These are phyloP conservation scores for Pollenia amentaria DNA, from an alignment of 2,888 invertebrate genomes.

Conservation along the genomic window DNA sequence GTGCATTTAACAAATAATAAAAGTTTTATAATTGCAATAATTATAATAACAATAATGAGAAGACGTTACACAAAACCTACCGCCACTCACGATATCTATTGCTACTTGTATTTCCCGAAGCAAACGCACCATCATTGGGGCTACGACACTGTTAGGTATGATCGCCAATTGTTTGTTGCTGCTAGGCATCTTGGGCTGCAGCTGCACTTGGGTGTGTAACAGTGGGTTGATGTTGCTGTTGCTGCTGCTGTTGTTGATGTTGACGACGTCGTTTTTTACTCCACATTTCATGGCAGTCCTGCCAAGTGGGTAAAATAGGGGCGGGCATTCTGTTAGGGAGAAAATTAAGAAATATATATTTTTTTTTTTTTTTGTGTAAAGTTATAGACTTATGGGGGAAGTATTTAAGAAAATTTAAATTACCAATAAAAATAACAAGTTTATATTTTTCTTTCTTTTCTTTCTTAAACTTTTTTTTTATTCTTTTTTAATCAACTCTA, in stretches of 20 bases:
- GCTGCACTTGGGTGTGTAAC: constrained; percentile 75
- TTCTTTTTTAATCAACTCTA: too few relatives aligned
- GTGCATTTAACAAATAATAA: constrained; percentile 45
- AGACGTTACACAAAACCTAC: constrained; percentile 56
- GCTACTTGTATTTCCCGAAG: constrained; percentile 45
- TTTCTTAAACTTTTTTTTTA: too few relatives aligned
- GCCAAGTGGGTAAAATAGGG: constrained; percentile 95
- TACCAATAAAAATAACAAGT: background rate
- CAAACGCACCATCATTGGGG: constrained; percentile 46
- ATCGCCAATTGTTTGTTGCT: constrained; percentile 28
- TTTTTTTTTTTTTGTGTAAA: too few relatives aligned
- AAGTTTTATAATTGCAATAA: constrained; percentile 7
- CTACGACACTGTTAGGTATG: constrained; percentile 56
- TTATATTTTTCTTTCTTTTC: too few relatives aligned
- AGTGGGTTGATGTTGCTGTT: constrained; percentile 64
- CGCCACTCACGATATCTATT: constrained; percentile 57
- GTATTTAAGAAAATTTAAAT: background rate
- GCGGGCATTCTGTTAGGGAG: constrained; percentile 89
- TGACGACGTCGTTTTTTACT: constrained; percentile 96
- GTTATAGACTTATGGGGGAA: too few relatives aligned
- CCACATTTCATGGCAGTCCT: constrained; percentile 99
- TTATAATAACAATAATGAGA: constrained; percentile 46
- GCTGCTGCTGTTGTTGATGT: constrained; percentile 87
- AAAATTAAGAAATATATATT: background rate
- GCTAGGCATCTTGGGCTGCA: constrained; percentile 70